A percentile compares a stretch with the other conserved stretches of the same genome.
Evolutionary conservation across 2,797 vertebrate species (phyloP).

Genomic region (Bryconaethiops microstoma): DNA sequence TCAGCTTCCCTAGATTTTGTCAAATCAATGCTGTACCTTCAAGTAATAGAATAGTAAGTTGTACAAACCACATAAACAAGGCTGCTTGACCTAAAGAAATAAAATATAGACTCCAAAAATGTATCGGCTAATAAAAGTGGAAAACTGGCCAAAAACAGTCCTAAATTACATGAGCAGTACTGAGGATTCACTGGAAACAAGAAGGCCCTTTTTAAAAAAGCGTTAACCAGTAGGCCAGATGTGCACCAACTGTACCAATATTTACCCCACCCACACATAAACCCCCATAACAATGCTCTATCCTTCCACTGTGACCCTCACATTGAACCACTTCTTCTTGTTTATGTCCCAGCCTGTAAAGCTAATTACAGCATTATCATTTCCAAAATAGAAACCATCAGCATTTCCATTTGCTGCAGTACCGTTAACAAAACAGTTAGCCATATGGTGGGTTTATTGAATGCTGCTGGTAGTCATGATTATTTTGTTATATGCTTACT

Average conservation of each 20-base stretch:
- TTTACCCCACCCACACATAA: background rate
- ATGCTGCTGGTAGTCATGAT: background rate
- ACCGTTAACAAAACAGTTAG: slow-evolving; percentile 7
- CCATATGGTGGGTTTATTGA: slow-evolving; percentile 8
- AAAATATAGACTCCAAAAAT: too few species aligned
- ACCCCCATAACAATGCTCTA: background rate
- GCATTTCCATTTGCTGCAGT: slow-evolving; percentile 6
- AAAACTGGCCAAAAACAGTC: too few species aligned
- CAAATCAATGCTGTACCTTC: too few species aligned
- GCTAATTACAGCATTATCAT: slow-evolving; percentile 17
- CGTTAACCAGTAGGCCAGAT: background rate
- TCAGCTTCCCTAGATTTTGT: background rate
- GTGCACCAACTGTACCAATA: background rate
- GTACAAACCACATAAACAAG: too few species aligned
- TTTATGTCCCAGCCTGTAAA: background rate
- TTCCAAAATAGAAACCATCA: slow-evolving; percentile 23
- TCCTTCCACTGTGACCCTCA: background rate
- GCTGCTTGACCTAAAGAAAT: too few species aligned
- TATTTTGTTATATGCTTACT: background rate
- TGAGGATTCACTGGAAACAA: background rate
- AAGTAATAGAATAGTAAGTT: too few species aligned
- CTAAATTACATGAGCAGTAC: too few species aligned
- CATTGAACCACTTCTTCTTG: background rate
- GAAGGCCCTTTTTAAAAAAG: background rate
- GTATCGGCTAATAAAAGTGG: too few species aligned